phyloP scores from a whole-genome alignment of 2,113 vertebrate genomes.

The Cromileptes altivelis region DNA sequence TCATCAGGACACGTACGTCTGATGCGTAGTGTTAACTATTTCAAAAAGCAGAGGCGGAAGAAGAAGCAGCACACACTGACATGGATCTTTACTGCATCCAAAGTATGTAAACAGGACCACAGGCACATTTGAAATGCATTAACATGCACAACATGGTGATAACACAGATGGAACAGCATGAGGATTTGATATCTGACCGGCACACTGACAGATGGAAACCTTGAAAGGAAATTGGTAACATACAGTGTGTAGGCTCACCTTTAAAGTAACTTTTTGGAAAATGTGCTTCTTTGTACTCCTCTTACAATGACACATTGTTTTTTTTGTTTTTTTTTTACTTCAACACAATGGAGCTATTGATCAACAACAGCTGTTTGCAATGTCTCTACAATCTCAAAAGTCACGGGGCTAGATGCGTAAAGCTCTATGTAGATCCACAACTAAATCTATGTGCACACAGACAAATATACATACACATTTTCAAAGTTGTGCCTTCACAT shows the following conservation, averaged over 20 bases:
- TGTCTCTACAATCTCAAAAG: neutral
- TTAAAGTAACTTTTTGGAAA: constrained; percentile 6
- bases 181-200: neutral
- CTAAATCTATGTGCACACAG: neutral
- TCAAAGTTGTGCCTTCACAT: neutral
- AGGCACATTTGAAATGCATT: constrained; percentile 26
- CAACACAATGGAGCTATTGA: neutral
- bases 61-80: constrained; percentile 1
- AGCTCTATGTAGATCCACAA: neutral
- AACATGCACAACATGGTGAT: neutral
- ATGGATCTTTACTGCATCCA: constrained; percentile 25
- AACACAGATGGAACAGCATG: neutral
- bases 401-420: neutral
- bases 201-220: constrained; percentile 27
- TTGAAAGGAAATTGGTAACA: neutral
- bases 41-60: constrained; percentile 8
- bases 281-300: neutral
- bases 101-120: constrained; percentile 43
- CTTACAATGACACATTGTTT: constrained; percentile 11
- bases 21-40: constrained; percentile 22
- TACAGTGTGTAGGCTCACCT: neutral
- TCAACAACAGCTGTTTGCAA: constrained; percentile 23
- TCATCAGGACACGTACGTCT: constrained; percentile 22
- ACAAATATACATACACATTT: neutral
- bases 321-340: neutral